phyloP scores from a whole-genome alignment of 2,888 invertebrate species.

The Odontothrips loti region DNA sequence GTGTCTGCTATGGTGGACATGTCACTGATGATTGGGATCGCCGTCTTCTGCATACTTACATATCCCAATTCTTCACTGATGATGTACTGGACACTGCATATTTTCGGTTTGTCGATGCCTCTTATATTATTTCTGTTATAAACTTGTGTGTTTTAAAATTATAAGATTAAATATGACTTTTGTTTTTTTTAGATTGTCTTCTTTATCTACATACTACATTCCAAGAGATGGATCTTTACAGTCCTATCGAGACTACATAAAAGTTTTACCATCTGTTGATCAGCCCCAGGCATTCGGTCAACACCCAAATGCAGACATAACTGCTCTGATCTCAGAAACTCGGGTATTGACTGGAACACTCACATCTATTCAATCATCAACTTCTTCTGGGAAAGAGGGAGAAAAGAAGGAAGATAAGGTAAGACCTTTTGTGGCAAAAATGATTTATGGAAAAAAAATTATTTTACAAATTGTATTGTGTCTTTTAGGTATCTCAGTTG shows the following conservation, averaged over 20 bases:
- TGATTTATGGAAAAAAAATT: conserved; percentile 33
- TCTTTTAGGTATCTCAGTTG: conserved; percentile 56
- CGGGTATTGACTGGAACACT: conserved; percentile 70
- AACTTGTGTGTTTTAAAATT: conserved; percentile 31
- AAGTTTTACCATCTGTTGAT: conserved; percentile 70
- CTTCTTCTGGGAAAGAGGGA: conserved; percentile 50
- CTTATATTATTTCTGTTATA: background rate
- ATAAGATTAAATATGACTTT: conserved; percentile 4
- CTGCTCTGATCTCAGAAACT: conserved; percentile 77
- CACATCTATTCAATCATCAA: conserved; percentile 69
- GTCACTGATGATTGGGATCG: conserved; percentile 71
- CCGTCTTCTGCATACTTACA: conserved; percentile 73
- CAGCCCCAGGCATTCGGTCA: conserved; percentile 86
- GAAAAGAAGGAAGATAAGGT: conserved; percentile 70
- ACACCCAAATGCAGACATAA: conserved; percentile 85
- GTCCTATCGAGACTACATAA: conserved; percentile 75
- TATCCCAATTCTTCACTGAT: conserved; percentile 76
- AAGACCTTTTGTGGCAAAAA: conserved; percentile 23
- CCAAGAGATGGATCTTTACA: conserved; percentile 77
- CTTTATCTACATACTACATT: conserved; percentile 71
- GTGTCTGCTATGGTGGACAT: conserved; percentile 85
- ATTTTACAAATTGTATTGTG: background rate
- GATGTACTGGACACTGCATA: conserved; percentile 60
- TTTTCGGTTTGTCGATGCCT: conserved; percentile 52
- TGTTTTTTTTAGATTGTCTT: conserved; percentile 58